Conservation (phyloP, 2,113 vertebrate species). For the Thryonomys swinderianus region DNA sequence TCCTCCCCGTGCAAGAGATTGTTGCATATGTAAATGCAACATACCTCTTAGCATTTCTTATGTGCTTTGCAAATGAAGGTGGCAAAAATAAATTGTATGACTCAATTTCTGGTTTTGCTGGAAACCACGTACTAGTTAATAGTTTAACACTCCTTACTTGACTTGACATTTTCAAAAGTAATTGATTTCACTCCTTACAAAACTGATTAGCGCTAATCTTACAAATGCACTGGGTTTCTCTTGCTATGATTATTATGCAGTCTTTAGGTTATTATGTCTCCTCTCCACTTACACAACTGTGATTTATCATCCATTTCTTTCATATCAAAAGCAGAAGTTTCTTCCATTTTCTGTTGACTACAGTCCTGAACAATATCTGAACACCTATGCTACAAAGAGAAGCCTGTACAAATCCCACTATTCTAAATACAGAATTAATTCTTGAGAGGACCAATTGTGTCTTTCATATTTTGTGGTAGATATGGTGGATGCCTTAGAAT, state of each 20-base stretch:
- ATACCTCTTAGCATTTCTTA: conserved; percentile 39
- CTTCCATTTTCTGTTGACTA: conserved; percentile 60
- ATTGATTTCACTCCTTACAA: conserved; percentile 83
- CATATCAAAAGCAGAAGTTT: conserved; percentile 41
- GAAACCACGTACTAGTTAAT: conserved; percentile 83
- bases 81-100: conserved; percentile 77
- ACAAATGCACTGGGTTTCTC: conserved; percentile 79
- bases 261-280: conserved; percentile 73
- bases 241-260: conserved; percentile 79
- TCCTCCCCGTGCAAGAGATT: background rate
- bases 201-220: conserved; percentile 83
- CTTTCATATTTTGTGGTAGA: conserved; percentile 26
- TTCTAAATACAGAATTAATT: conserved; percentile 38
- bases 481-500: conserved; percentile 38
- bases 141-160: conserved; percentile 75
- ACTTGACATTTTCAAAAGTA: conserved; percentile 82
- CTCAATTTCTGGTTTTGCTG: conserved; percentile 82
- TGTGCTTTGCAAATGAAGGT: conserved; percentile 68
- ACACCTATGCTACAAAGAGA: conserved; percentile 15
- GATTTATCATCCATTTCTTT: conserved; percentile 76
- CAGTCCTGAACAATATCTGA: conserved; percentile 19
- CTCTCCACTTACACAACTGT: conserved; percentile 72
- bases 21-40: background rate
- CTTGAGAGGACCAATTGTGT: conserved; percentile 15
- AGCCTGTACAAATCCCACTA: conserved; percentile 33